Percentiles rank a stretch among this genome's conserved stretches.
These are phyloP conservation scores for Bufo gargarizans DNA, from an alignment of 2,113 vertebrate species.

Conservation along the genomic window DNA sequence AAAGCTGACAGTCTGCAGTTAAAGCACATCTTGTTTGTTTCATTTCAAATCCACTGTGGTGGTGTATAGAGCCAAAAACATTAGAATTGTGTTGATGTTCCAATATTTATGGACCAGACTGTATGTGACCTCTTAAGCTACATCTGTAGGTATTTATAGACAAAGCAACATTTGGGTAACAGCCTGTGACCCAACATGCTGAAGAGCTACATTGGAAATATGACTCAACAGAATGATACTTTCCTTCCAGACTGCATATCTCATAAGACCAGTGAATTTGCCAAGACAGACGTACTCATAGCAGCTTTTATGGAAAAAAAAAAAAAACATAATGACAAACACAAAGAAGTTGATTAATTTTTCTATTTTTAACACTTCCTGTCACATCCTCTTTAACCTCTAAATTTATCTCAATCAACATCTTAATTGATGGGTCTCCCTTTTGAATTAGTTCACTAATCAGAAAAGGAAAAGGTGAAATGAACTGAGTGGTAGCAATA, in stretches of 20 bases:
- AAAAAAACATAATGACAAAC: neutral
- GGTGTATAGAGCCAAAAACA: no score
- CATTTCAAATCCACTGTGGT: no score
- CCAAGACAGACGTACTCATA: neutral
- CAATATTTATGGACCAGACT: no score
- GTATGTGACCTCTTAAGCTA: neutral
- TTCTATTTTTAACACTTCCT: neutral
- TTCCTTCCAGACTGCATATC: neutral
- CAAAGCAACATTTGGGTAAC: neutral
- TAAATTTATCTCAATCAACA: conserved; percentile 19
- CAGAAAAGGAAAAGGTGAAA: conserved; percentile 7
- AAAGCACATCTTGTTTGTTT: no score
- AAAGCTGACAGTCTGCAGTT: no score
- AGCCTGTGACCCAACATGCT: neutral
- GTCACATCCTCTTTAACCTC: neutral
- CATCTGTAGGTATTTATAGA: neutral
- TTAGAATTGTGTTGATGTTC: no score
- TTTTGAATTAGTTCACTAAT: neutral
- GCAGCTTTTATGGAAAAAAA: neutral
- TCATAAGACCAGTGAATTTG: neutral
- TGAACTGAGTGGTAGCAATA: neutral
- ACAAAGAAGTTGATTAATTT: neutral
- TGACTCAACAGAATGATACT: neutral
- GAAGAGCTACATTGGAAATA: neutral
- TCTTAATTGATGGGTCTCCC: conserved; percentile 12